Evolutionary conservation across 2,113 vertebrate species (phyloP), one percentile per base, ranked within the genome.

Genomic region (Strigops habroptila): DNA sequence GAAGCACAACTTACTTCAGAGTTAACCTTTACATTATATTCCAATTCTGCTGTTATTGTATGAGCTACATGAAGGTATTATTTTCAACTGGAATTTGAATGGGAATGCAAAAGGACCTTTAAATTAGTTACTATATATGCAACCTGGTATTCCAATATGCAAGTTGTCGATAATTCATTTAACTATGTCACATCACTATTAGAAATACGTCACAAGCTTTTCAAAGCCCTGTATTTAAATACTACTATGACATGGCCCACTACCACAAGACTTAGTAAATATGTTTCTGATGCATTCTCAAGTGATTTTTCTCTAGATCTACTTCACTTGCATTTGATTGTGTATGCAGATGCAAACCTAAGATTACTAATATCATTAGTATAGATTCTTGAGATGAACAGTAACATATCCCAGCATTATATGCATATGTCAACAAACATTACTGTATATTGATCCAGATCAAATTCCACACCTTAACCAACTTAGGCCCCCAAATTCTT

Each of bases 401-500:
- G 41, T 28, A 67, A 63, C 9, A n/a, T 48, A 68, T 15, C 64
- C 6, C 55, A 93, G 41, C 18, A 73, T 41, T 69, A 44, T 18
- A 68, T 13, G 64, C 3, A 16, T 2, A 64, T 2, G 2, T 18
- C 37, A 81, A 64, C 37, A 95, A 64, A 80, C 37, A 88, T 31
- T 43, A 86, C 30, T 39, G 27, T 24, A 33, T 53, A 68, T 31
- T 43, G 49, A 70, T 81, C 67, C 51, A 78, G 43, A 94, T 25
- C 28, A 62, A 88, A 79, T 73, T 80, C 59, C 68, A 93, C 59
- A 77, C 63, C 75, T 96, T 93, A 90, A 53, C 82, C 67, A 95
- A 57, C 28, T 90, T 28, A 85, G 65, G 46, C 44, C 84, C 89
- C 16, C 62, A 95, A 65, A 92, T 79, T 92, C 85, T 92, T 96